Conservation (phyloP, 2,113 vertebrate species). For the Enhydra lutris region DNA sequence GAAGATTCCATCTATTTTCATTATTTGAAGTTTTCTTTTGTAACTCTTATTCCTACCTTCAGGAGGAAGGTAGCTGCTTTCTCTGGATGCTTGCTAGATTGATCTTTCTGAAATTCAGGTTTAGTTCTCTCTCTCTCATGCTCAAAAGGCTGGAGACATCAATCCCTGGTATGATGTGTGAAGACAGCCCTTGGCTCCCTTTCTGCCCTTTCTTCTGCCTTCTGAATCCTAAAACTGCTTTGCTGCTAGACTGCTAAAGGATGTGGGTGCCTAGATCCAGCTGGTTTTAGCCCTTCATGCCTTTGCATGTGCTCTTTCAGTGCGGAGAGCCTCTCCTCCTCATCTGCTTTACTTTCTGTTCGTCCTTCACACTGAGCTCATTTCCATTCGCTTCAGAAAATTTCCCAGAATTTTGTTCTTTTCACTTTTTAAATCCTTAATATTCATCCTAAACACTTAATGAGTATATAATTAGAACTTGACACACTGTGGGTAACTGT, state of each 20-base stretch:
- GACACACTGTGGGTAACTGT: neutral
- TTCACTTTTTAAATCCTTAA: neutral
- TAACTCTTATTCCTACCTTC: neutral
- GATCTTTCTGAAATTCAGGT: neutral
- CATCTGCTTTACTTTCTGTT: neutral
- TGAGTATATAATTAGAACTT: neutral
- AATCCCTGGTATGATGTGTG: neutral
- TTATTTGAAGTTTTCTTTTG: neutral
- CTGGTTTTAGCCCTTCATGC: neutral
- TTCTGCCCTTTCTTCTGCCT: neutral
- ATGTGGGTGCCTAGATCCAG: neutral
- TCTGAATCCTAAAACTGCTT: fast-evolving
- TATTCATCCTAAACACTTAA: neutral
- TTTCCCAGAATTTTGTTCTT: neutral
- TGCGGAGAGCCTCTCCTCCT: neutral
- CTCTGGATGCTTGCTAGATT: neutral
- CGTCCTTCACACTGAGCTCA: neutral
- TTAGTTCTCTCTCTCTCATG: neutral
- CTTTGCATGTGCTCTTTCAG: neutral
- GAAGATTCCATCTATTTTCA: neutral
- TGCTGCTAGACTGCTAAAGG: no score
- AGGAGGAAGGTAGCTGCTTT: neutral
- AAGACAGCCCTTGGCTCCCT: neutral
- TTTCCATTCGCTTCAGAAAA: neutral
- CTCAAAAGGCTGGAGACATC: neutral